Percentiles rank a stretch among this genome's conserved stretches.
Evolutionary conservation across 2,797 vertebrate genomes (phyloP).

Genomic region (Podarcis siculus): DNA sequence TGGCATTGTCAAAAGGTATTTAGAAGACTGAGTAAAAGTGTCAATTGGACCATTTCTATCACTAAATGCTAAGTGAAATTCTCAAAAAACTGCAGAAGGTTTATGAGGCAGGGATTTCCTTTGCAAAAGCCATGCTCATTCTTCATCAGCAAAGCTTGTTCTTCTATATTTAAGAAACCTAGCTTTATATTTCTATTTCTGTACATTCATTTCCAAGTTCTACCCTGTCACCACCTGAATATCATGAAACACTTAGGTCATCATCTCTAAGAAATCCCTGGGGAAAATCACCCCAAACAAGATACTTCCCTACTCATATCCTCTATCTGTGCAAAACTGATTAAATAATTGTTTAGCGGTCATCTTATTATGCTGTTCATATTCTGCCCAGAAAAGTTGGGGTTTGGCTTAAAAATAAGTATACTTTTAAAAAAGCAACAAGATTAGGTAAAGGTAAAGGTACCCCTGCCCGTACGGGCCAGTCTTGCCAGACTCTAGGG

Average conservation of each 20-base stretch:
- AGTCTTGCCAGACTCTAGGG: no score
- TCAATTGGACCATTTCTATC: background rate
- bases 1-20: background rate
- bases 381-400: no score
- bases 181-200: background rate
- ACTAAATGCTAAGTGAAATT: no score
- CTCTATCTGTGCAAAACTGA: background rate
- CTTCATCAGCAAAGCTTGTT: background rate
- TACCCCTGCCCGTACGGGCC: no score
- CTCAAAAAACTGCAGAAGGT: background rate
- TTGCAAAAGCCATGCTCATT: background rate
- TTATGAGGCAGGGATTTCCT: background rate
- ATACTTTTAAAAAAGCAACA: background rate
- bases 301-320: background rate
- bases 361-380: background rate
- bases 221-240: background rate
- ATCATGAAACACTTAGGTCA: background rate
- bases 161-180: background rate
- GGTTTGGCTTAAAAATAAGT: background rate
- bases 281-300: no score
- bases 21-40: constrained; percentile 20
- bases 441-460: no score
- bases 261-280: background rate
- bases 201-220: background rate
- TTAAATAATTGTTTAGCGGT: background rate